Conservation (phyloP, 2,797 vertebrate species). For the Tenualosa ilisha region DNA sequence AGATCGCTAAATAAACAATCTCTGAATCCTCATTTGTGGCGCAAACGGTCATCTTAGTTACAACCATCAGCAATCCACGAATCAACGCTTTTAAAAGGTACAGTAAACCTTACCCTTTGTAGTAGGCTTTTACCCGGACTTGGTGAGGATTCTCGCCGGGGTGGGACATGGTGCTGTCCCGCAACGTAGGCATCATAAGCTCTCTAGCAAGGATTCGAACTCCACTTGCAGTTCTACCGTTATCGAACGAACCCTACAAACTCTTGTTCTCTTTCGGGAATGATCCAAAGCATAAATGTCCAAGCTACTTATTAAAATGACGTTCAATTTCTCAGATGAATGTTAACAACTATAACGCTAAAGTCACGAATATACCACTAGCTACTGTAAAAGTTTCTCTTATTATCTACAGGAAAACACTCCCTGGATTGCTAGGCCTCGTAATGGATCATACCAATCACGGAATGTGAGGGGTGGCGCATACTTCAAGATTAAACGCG, state of each 20-base stretch:
- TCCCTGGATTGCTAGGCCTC: slow-evolving; percentile 71
- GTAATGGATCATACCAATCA: slow-evolving; percentile 65
- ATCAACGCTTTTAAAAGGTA: background rate
- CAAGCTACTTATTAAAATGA: background rate
- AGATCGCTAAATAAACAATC: background rate
- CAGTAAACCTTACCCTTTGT: slow-evolving; percentile 86
- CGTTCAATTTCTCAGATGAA: background rate
- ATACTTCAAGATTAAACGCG: background rate
- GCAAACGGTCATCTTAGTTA: background rate
- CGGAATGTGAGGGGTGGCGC: slow-evolving; percentile 62
- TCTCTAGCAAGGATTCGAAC: slow-evolving; percentile 61
- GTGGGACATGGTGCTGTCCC: slow-evolving; percentile 92
- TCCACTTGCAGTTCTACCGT: slow-evolving; percentile 17
- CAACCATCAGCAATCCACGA: background rate
- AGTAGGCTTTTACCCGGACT: slow-evolving; percentile 97
- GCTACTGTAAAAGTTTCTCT: background rate
- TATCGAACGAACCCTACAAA: background rate
- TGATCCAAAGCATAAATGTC: background rate
- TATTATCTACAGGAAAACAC: slow-evolving; percentile 57
- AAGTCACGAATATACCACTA: background rate
- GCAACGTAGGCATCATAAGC: slow-evolving; percentile 92
- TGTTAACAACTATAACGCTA: background rate
- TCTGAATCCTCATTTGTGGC: background rate
- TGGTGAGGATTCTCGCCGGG: slow-evolving; percentile 90
- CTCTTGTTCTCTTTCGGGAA: background rate